phyloP scores from a whole-genome alignment of 1,140 invertebrate genomes.

The Popillia japonica region DNA sequence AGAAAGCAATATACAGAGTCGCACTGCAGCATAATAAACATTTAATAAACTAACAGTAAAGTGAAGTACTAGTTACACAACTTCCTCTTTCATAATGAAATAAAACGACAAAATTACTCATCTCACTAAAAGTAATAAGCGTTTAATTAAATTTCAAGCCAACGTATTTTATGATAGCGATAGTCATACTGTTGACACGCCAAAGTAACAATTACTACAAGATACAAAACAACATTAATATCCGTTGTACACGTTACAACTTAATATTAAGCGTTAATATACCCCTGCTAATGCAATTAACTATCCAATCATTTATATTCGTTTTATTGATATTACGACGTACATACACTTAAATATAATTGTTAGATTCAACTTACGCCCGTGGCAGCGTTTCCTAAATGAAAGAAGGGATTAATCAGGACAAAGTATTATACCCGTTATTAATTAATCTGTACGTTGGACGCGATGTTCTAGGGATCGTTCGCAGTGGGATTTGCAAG shows the following conservation, averaged over 20 bases:
- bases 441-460: not conserved
- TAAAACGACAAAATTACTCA: not conserved
- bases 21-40: no score
- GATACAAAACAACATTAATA: not conserved
- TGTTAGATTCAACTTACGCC: not conserved
- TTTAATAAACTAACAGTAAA: no score
- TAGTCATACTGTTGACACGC: not conserved
- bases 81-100: no score
- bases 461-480: not conserved
- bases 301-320: not conserved
- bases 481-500: not conserved
- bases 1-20: no score
- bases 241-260: not conserved
- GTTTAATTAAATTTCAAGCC: not conserved
- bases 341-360: not conserved
- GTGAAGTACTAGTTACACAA: no score
- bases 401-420: constrained; percentile 1
- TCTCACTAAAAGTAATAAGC: not conserved
- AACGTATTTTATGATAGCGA: not conserved
- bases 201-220: not conserved
- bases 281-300: not conserved
- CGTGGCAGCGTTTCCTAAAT: not conserved
- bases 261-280: not conserved
- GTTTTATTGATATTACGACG: not conserved
- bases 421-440: constrained; percentile 4